Conservation (phyloP, 2,113 vertebrate genomes). For the Semicossyphus pulcher region DNA sequence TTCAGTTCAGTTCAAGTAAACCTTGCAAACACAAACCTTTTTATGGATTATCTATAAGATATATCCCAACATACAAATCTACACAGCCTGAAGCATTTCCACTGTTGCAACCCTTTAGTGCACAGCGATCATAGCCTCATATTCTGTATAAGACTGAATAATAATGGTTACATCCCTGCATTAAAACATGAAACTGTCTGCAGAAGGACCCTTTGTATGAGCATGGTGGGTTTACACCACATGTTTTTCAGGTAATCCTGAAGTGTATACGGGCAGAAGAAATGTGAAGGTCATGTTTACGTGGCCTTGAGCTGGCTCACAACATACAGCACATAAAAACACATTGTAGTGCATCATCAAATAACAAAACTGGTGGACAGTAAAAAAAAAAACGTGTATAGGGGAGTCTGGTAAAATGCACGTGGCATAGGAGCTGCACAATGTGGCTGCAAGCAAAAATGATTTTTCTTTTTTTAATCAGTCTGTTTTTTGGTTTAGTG, state of each 20-base stretch:
- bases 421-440: not conserved
- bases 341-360: not conserved
- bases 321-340: not conserved
- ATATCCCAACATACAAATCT: too few species aligned
- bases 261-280: not conserved
- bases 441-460: not conserved
- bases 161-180: too few species aligned
- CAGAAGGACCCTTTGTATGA: not conserved
- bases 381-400: not conserved
- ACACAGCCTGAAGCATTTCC: too few species aligned
- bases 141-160: too few species aligned
- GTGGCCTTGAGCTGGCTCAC: not conserved
- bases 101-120: too few species aligned
- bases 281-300: slow-evolving; percentile 8
- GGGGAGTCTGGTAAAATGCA: not conserved
- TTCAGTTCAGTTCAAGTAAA: too few species aligned
- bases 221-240: not conserved
- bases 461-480: too few species aligned
- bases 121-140: too few species aligned
- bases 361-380: not conserved
- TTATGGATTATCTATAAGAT: too few species aligned
- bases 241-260: slow-evolving; percentile 1
- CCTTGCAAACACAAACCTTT: too few species aligned
- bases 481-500: too few species aligned
- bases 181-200: not conserved